Evolutionary conservation across 2,888 invertebrate species (phyloP), one percentile per base, ranked within the genome.

Genomic region (Hirtodrosophila trivittata): DNA sequence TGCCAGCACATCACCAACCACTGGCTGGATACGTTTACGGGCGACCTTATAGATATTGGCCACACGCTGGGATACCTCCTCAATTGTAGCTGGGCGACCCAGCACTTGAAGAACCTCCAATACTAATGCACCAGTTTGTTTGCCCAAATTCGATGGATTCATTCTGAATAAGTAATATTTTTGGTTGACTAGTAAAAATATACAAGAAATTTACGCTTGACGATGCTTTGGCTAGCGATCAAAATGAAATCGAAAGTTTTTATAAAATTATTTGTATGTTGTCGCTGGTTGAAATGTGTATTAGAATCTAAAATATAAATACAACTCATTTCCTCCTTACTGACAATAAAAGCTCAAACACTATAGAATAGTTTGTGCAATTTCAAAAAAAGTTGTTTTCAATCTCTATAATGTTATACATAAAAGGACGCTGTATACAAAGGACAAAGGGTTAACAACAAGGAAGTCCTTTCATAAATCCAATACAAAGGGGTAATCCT

Each of bases 101-200:
- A 80, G 32, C 3, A 80, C 78, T 58, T 77, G 70, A 8, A 80
- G 50, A 9, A 81, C 82, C 60, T 80, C 78, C 42, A 80, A 62
- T 7, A 80, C 82, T 12, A 84, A 38, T 8, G 78, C 85, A 3
- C 78, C 82, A 41, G 77, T 77, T 46, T 75, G 82, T 28, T 81
- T 84, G 49, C 78, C 78, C 66, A 80, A 46, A 25, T 75, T 74
- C 9, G 56, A 68, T 42, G 85, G 77, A 66, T 77, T 62, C 78
- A 78, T 78, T 47, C 42, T 49, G 33, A 10, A 28, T 14, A 18
- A 32, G 8, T 1, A 8, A 10, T n/a, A 28, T 51, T 43, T 43
- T 60, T 16, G 26, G 13, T 9, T 57, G 52, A 51, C 56, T 63
- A 56, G 14, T 60, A 63, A 74, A 66, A 67, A 42, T 35, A 38